Base-by-base conservation (phyloP, 2,888 invertebrate genomes). In the Sphaerophoria taeniata region DNA sequence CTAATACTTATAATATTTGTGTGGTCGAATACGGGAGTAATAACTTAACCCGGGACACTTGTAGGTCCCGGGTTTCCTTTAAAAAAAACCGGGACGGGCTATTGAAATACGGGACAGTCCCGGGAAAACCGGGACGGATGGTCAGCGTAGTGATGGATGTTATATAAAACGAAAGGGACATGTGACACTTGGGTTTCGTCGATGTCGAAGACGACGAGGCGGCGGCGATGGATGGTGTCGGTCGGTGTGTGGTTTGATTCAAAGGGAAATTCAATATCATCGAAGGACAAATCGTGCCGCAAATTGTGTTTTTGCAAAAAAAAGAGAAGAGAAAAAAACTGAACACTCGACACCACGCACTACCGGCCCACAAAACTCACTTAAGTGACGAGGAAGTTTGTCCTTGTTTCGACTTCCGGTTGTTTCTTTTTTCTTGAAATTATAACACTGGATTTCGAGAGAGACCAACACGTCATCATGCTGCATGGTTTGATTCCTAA, bases 391-490 rank as follows among this genome's bases (percentile, higher is more conserved):
- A 80, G 85, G 85, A 85, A 85, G 85, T 85, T 69, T 81, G 76
- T 85, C 85, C 85, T 85, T 85, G 76, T 81, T 77, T 65, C 24
- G 53, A 81, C 80, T 85, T 85, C 85, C 85, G 85, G 56, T 77
- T 49, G 43, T 77, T 67, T n/a, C 14, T 70, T 61, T 77, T 71
- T 79, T 39, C 51, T 43, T 58, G 58, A 58, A 77, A 85, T 76
- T 69, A 72, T 45, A 49, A 72, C 55, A 24, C 24, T 24, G 24
- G 24, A 24, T 24, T 24, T 24, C 24, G 24, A 24, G 24, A 24
- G 24, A 24, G 24, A 24, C 24, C 24, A 24, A 24, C 53, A 31
- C 72, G 67, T 43, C 51, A 61, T 58, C 47, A 2, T 55, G 56
- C 7, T 33, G 34, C n/a, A 31, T 45, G 36, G 74, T 65, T 24